These are phyloP conservation scores for Cephus nigrinus DNA, from an alignment of 2,888 invertebrate genomes.

Conservation along the genomic window DNA sequence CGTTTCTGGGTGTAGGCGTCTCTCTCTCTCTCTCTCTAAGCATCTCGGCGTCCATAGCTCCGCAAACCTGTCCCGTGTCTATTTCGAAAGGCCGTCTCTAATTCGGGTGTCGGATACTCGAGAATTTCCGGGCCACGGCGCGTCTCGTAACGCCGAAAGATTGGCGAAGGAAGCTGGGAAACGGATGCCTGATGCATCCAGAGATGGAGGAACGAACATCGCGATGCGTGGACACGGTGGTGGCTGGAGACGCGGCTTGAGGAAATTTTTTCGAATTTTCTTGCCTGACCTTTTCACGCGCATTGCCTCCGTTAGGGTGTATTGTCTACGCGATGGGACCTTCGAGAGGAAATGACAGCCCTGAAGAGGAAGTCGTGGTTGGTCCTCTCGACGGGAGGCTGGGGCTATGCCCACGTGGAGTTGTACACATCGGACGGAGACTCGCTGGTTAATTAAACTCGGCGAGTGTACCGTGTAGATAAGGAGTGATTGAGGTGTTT, in stretches of 20 bases:
- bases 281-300: not conserved
- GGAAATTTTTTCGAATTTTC: not conserved
- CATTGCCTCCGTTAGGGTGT: not conserved
- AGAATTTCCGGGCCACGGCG: not conserved
- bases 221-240: not conserved
- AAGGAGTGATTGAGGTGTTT: slow-evolving; percentile 25
- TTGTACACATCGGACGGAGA: not conserved
- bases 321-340: not conserved
- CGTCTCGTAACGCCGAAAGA: not conserved
- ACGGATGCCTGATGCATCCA: not conserved
- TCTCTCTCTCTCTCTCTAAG: not conserved
- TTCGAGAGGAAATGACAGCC: not conserved
- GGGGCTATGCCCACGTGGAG: not conserved
- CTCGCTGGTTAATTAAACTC: slow-evolving; percentile 30
- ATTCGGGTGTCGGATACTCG: not conserved
- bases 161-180: not conserved
- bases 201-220: not conserved
- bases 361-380: not conserved
- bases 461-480: slow-evolving; percentile 31
- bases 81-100: not conserved
- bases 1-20: slow-evolving; percentile 9
- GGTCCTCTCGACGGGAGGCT: not conserved
- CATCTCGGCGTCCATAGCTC: not conserved
- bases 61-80: not conserved
- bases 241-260: not conserved